Percentiles rank a stretch among this genome's conserved stretches.
Conservation (phyloP, 1,140 invertebrate species). For the Anagrus nilaparvatae region DNA sequence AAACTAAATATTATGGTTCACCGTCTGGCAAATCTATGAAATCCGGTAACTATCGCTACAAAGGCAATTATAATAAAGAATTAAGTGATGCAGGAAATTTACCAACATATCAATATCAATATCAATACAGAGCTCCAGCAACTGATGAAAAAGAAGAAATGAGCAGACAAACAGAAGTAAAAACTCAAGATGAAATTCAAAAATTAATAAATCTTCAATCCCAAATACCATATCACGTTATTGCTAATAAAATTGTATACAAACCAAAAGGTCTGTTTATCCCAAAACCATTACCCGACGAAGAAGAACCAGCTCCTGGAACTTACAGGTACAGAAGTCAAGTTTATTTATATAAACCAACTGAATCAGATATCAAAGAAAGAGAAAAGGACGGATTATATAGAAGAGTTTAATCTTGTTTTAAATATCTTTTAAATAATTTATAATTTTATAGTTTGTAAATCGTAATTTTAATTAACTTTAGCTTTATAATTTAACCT, state of each 20-base stretch:
- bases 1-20: too few relatives aligned
- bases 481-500: too few relatives aligned
- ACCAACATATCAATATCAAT: slow-evolving; percentile 1
- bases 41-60: background rate
- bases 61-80: background rate
- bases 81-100: slow-evolving; percentile 6
- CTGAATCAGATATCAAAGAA: too few relatives aligned
- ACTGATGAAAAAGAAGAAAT: slow-evolving; percentile 2
- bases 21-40: background rate
- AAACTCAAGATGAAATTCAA: slow-evolving; percentile 22
- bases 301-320: slow-evolving; percentile 9
- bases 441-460: too few relatives aligned
- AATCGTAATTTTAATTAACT: too few relatives aligned
- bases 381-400: too few relatives aligned
- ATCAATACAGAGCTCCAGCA: slow-evolving; percentile 1
- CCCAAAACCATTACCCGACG: slow-evolving; percentile 27
- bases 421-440: too few relatives aligned
- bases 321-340: slow-evolving; percentile 29
- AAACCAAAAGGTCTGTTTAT: slow-evolving; percentile 32
- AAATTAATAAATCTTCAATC: slow-evolving; percentile 33
- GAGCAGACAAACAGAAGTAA: slow-evolving; percentile 8
- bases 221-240: slow-evolving; percentile 35
- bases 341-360: too few relatives aligned
- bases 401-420: too few relatives aligned
- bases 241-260: slow-evolving; percentile 33